phyloP scores from a whole-genome alignment of 1,140 invertebrate genomes.

The Ptiloglossa arizonensis region DNA sequence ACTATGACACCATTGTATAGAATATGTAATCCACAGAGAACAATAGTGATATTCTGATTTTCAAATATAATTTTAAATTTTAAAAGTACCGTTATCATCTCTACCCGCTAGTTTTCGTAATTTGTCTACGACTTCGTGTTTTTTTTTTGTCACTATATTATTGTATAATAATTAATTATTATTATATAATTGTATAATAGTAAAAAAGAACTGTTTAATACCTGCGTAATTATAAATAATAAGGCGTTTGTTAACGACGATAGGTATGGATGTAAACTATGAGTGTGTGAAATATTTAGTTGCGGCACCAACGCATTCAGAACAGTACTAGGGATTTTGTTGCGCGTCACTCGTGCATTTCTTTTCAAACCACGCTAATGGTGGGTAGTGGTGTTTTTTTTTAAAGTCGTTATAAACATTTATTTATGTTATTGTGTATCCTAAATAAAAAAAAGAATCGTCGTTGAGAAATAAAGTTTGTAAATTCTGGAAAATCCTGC shows the following conservation, averaged over 20 bases:
- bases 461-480: slow-evolving; percentile 39
- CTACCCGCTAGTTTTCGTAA: background rate
- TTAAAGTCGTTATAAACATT: slow-evolving; percentile 9
- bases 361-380: slow-evolving; percentile 18
- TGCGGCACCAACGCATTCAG: slow-evolving; percentile 21
- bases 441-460: slow-evolving; percentile 25
- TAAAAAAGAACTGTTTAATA: slow-evolving; percentile 5
- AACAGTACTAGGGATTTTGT: slow-evolving; percentile 45
- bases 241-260: slow-evolving; percentile 3
- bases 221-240: slow-evolving; percentile 5
- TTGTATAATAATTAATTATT: background rate
- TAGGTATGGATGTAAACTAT: too few relatives aligned
- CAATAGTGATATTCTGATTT: slow-evolving; percentile 59
- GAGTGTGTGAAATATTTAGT: background rate
- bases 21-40: slow-evolving; percentile 57
- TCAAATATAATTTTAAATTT: slow-evolving; percentile 68
- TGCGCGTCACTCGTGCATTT: background rate
- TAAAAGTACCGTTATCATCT: slow-evolving; percentile 23
- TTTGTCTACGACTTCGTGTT: background rate
- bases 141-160: slow-evolving; percentile 3
- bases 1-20: slow-evolving; percentile 54
- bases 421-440: slow-evolving; percentile 22
- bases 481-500: slow-evolving; percentile 13
- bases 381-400: background rate
- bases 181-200: background rate